Conservation (phyloP, 2,797 vertebrate species). For the Chelon auratus region DNA sequence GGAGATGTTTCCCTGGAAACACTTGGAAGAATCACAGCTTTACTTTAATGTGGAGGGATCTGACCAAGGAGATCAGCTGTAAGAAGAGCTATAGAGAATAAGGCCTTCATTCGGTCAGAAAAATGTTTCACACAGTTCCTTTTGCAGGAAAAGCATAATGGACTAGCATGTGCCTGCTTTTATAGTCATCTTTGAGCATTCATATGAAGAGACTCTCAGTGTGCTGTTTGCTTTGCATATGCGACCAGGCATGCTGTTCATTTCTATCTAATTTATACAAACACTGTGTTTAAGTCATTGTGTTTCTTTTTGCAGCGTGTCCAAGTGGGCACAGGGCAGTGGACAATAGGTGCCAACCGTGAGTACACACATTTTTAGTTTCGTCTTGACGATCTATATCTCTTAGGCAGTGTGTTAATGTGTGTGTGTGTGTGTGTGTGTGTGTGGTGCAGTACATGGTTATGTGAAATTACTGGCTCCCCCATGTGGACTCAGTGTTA, state of each 20-base stretch:
- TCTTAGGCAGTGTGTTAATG: not conserved
- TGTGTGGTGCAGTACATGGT: not conserved
- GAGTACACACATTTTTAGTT: conserved; percentile 60
- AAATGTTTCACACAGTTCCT: conserved; percentile 8
- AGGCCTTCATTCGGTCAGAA: conserved; percentile 4
- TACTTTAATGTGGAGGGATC: conserved; percentile 21
- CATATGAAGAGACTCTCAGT: conserved; percentile 19
- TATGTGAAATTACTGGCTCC: conserved; percentile 27
- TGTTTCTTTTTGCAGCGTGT: conserved; percentile 75
- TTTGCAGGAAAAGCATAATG: conserved; percentile 12
- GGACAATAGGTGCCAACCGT: conserved; percentile 58
- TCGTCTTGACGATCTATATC: too few species aligned
- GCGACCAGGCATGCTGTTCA: not conserved
- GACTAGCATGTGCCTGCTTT: conserved; percentile 19
- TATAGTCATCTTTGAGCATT: conserved; percentile 20
- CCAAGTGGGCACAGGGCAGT: conserved; percentile 72
- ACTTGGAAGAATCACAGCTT: conserved; percentile 47
- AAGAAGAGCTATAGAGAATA: conserved; percentile 41
- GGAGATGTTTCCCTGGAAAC: conserved; percentile 71
- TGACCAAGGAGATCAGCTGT: conserved; percentile 47
- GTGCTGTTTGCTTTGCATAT: conserved; percentile 22
- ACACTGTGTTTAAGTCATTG: not conserved
- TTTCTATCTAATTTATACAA: conserved; percentile 9
- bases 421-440: not conserved
- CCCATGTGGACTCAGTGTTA: conserved; percentile 49